Percentiles rank a stretch among this genome's conserved stretches.
These are phyloP conservation scores for Microctonus brassicae DNA, from an alignment of 2,888 invertebrate species.

Conservation along the genomic window DNA sequence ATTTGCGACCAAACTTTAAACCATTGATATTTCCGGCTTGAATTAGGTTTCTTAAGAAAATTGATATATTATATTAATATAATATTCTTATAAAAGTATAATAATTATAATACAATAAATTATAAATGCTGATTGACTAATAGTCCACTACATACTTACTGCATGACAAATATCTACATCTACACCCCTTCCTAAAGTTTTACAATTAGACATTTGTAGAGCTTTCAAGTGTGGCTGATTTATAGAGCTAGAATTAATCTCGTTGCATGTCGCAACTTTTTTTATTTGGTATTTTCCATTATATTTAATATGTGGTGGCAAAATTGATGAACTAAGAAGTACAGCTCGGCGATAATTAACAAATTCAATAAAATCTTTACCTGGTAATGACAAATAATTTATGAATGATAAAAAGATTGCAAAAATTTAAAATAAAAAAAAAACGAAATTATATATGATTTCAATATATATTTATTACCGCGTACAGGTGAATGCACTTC, in stretches of 20 bases:
- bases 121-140: too few relatives aligned
- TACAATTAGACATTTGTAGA: neutral
- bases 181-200: neutral
- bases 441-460: too few relatives aligned
- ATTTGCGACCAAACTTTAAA: too few relatives aligned
- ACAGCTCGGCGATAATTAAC: neutral
- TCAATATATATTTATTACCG: neutral
- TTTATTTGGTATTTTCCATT: neutral
- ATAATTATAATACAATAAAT: too few relatives aligned
- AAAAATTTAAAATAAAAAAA: neutral
- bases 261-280: too few relatives aligned
- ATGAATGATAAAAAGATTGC: too few relatives aligned
- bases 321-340: neutral
- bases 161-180: neutral
- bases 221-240: neutral
- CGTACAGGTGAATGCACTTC: neutral
- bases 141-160: neutral
- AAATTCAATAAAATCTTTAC: neutral
- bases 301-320: neutral
- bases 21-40: too few relatives aligned
- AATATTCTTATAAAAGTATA: too few relatives aligned
- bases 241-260: too few relatives aligned
- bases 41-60: too few relatives aligned
- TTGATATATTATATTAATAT: too few relatives aligned
- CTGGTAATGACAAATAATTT: too few relatives aligned